Conservation (phyloP, 2,797 vertebrate species). For the Phrynocephalus guinanensis region DNA sequence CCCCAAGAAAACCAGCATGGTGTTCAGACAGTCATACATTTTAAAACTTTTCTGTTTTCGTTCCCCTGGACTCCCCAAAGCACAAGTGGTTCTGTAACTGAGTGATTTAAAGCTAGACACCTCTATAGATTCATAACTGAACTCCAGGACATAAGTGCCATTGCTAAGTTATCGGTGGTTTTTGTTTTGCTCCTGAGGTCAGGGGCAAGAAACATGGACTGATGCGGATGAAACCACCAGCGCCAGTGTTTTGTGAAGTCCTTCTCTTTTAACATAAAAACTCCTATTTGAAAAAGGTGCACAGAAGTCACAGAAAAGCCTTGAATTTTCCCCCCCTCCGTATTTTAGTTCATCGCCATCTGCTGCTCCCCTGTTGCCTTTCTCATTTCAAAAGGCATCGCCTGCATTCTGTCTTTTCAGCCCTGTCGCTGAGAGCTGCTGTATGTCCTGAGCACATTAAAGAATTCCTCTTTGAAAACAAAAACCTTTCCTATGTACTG, state of each 20-base stretch:
- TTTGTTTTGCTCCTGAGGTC: too few relatives aligned
- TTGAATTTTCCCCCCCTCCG: neutral
- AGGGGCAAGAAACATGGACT: too few relatives aligned
- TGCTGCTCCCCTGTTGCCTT: neutral
- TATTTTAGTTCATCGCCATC: neutral
- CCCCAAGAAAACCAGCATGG: slow-evolving; percentile 56
- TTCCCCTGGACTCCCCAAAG: slow-evolving; percentile 17
- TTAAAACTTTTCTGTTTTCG: slow-evolving; percentile 41
- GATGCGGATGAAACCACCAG: too few relatives aligned
- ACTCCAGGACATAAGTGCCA: neutral
- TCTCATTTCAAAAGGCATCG: neutral
- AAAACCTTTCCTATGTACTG: neutral
- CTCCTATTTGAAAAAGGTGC: neutral
- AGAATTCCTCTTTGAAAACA: neutral
- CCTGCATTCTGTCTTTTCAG: neutral
- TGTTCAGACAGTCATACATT: slow-evolving; percentile 35
- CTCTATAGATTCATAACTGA: slow-evolving; percentile 5
- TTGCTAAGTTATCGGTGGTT: too few relatives aligned
- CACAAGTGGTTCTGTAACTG: slow-evolving; percentile 38
- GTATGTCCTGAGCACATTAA: neutral
- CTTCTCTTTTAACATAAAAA: neutral
- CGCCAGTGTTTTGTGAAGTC: too few relatives aligned
- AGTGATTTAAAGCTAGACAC: slow-evolving; percentile 49
- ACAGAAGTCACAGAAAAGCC: too few relatives aligned
- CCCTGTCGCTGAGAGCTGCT: neutral